These are phyloP conservation scores for Aphelinus certus DNA, from an alignment of 1,140 invertebrate species.

Conservation along the genomic window DNA sequence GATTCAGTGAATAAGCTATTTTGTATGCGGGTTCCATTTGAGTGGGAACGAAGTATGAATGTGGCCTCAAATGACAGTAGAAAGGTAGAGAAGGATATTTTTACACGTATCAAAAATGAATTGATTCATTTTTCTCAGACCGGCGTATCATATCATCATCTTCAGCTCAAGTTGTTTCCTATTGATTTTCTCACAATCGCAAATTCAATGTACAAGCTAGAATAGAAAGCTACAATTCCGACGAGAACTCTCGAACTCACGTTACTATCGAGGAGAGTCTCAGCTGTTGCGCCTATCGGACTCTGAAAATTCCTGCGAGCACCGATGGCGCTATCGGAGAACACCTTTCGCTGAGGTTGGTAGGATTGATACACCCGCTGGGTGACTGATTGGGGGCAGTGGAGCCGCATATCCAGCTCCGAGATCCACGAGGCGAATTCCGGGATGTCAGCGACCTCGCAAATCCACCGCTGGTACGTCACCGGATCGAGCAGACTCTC, in stretches of 20 bases:
- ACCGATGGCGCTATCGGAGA: background rate
- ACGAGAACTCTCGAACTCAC: background rate
- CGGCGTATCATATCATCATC: too few species aligned
- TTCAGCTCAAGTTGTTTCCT: too few species aligned
- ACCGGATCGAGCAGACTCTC: conserved; percentile 39
- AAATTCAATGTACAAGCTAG: too few species aligned
- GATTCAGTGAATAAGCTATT: too few species aligned
- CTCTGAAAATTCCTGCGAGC: background rate
- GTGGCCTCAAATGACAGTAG: too few species aligned
- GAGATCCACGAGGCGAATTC: conserved; percentile 49
- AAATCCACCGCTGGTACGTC: conserved; percentile 45
- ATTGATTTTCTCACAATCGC: too few species aligned
- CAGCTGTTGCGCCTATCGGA: conserved; percentile 1
- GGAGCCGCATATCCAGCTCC: background rate
- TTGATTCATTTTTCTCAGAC: too few species aligned
- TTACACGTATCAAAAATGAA: too few species aligned
- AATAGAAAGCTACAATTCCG: too few species aligned
- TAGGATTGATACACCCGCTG: background rate
- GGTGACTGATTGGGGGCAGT: background rate
- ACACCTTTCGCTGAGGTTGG: background rate
- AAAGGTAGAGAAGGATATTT: too few species aligned
- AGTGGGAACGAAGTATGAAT: too few species aligned
- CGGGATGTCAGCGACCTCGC: conserved; percentile 40
- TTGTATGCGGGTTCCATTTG: too few species aligned
- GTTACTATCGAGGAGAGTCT: background rate